phyloP scores from a whole-genome alignment of 2,888 invertebrate species.

The Troides helena region DNA sequence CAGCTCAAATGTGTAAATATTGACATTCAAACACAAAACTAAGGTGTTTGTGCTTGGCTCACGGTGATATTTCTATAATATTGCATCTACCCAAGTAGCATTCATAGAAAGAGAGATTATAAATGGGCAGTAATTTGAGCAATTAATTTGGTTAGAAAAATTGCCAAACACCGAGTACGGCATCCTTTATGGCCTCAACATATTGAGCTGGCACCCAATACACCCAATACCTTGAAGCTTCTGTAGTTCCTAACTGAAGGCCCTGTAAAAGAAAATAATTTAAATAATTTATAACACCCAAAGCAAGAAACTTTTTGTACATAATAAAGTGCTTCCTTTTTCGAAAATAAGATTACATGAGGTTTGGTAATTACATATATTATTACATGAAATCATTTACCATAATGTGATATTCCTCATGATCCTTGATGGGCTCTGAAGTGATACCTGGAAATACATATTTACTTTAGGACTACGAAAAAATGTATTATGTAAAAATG shows the following conservation, averaged over 20 bases:
- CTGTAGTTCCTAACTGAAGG: conserved; percentile 93
- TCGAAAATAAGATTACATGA: not conserved
- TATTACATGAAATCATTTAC: conserved; percentile 68
- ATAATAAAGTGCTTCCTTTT: not conserved
- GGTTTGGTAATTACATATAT: not conserved
- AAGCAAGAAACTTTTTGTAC: not conserved
- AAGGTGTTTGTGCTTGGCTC: conserved; percentile 23
- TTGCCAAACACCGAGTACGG: conserved; percentile 93
- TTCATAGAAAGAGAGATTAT: conserved; percentile 54
- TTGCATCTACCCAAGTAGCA: conserved; percentile 71
- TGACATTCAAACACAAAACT: conserved; percentile 11
- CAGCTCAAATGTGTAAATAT: conserved; percentile 17
- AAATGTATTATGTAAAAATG: not conserved
- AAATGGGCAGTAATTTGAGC: conserved; percentile 27
- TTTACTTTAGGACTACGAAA: not conserved
- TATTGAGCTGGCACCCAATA: conserved; percentile 97
- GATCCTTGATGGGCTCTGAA: conserved; percentile 91
- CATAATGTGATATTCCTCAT: conserved; percentile 95
- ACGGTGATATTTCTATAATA: conserved; percentile 50
- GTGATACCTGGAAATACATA: conserved; percentile 65
- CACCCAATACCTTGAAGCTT: conserved; percentile 94
- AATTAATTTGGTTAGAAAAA: conserved; percentile 79
- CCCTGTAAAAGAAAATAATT: conserved; percentile 77
- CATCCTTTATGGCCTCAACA: conserved; percentile 93
- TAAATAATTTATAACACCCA: conserved; percentile 4